These are phyloP conservation scores for Epinephelus moara DNA, from an alignment of 2,113 vertebrate genomes.

Conservation along the genomic window DNA sequence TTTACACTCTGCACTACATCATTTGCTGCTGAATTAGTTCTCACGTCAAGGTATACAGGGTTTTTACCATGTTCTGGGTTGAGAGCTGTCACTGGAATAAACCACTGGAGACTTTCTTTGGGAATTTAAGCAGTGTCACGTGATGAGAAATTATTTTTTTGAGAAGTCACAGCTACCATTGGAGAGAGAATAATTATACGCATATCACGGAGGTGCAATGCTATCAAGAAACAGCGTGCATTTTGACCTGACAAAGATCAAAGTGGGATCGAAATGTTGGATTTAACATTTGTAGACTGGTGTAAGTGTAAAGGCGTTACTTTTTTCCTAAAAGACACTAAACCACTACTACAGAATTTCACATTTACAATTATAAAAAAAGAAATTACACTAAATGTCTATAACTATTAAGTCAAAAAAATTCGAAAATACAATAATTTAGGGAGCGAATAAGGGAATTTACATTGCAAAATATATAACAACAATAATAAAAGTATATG, in stretches of 20 bases:
- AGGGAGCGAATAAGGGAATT: background rate
- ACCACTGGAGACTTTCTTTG: background rate
- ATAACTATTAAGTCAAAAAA: background rate
- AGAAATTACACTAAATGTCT: background rate
- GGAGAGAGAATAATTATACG: too few species aligned
- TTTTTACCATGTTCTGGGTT: background rate
- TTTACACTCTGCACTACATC: background rate
- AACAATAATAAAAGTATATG: background rate
- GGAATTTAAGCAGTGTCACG: background rate
- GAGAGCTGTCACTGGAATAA: background rate
- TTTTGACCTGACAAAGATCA: too few species aligned
- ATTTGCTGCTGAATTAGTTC: constrained; percentile 22
- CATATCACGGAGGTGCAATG: too few species aligned
- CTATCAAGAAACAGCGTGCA: too few species aligned
- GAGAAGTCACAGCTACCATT: background rate
- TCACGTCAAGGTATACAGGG: background rate
- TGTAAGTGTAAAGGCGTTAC: too few species aligned
- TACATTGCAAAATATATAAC: background rate
- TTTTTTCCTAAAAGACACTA: too few species aligned
- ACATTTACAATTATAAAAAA: background rate
- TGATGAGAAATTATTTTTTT: background rate
- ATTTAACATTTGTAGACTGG: too few species aligned
- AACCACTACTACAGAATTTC: background rate
- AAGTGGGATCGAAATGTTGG: too few species aligned
- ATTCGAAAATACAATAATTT: background rate